Base-by-base conservation (phyloP, 2,888 invertebrate species). In the Hemaris fuciformis region DNA sequence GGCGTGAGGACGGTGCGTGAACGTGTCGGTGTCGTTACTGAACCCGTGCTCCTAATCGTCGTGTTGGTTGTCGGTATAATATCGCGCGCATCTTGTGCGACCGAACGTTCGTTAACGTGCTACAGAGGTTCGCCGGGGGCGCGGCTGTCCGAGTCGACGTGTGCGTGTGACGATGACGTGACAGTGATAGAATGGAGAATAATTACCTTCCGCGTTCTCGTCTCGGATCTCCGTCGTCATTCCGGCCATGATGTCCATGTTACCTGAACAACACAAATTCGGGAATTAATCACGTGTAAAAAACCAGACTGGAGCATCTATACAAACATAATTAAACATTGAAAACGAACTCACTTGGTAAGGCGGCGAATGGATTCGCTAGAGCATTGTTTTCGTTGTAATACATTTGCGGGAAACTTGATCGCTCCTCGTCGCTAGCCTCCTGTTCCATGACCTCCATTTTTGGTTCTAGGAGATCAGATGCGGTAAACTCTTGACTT, bases 371-470 rank as follows among this genome's bases (percentile, higher is more conserved):
- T n/a, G 93, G 92, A 71, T 92, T 93, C 23, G 93, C 88, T 43
- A 93, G 80, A 61, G 91, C 75, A 69, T 89, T 91, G 66, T 88
- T 91, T 71, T 92, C 92, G 68, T 82, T 84, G 76, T 84, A 91
- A 74, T 87, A 91, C 66, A 90, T 80, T 62, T 86, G 90, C 64
- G 85, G 89, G 70, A 88, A 91, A 69, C 73, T 79, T 48, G 92
- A 87, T 64, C 91, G 88, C 74, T 95, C 96, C 72, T 95, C 95
- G 78, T 96, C 96, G 80, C 95, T 95, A 68, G 93, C 93, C 85
- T 92, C 92, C 66, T 90, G 95, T 84, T 96, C 96, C 80, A 95
- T 95, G 72, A 95, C 93, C 91, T 96, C 95, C 88, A 95, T 90
- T 93, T 96, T 96, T 76, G 95, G 95, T 92, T 95, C 92, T 69